A percentile compares a stretch with the other conserved stretches of the same genome.
Evolutionary conservation across 2,888 invertebrate species (phyloP).

Genomic region (Agrypnus murinus): DNA sequence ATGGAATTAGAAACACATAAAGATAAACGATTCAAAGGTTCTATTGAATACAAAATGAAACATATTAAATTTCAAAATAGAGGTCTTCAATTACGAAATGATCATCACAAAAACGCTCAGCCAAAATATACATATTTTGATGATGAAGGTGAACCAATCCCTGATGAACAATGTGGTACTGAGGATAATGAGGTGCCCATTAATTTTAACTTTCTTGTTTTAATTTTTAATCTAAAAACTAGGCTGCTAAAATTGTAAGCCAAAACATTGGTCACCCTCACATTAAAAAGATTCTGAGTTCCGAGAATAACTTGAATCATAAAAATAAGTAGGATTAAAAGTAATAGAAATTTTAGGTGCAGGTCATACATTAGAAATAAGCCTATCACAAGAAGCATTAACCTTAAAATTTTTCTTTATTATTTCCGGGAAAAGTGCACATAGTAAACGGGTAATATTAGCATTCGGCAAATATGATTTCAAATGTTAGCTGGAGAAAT

Average conservation of each 20-base stretch:
- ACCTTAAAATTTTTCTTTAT: too few relatives aligned
- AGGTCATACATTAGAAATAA: too few relatives aligned
- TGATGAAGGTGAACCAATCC: slow-evolving; percentile 77
- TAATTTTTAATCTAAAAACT: background rate
- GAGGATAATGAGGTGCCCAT: slow-evolving; percentile 64
- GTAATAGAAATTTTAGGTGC: too few relatives aligned
- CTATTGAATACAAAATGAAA: slow-evolving; percentile 79
- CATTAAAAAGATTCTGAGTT: too few relatives aligned
- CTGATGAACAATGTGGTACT: slow-evolving; percentile 33
- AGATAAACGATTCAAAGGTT: slow-evolving; percentile 71
- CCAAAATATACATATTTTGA: slow-evolving; percentile 77
- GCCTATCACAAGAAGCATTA: too few relatives aligned
- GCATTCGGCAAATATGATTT: too few relatives aligned
- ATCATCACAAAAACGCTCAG: background rate
- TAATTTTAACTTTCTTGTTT: slow-evolving; percentile 31
- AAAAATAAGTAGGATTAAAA: too few relatives aligned
- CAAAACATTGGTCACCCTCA: too few relatives aligned
- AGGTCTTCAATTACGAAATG: slow-evolving; percentile 71
- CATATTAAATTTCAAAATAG: slow-evolving; percentile 76
- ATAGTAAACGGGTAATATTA: too few relatives aligned
- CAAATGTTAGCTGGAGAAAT: too few relatives aligned
- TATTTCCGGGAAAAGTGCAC: too few relatives aligned
- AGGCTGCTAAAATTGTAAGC: too few relatives aligned
- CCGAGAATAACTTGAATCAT: background rate
- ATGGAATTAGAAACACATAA: slow-evolving; percentile 67